phyloP scores from a whole-genome alignment of 2,888 invertebrate genomes.

The Drosophila siamana region DNA sequence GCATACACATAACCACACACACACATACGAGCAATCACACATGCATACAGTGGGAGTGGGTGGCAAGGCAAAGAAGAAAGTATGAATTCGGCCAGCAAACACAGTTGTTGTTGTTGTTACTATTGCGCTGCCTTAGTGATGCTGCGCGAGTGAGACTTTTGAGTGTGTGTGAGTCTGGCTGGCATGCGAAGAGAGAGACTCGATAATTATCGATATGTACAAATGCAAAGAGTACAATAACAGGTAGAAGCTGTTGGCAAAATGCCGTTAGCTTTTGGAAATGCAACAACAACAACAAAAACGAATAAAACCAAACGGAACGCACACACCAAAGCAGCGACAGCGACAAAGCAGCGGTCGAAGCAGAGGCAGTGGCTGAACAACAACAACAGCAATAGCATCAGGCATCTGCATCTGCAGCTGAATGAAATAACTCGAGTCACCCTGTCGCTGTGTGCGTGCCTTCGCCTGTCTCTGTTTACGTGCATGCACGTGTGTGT shows the following conservation, averaged over 20 bases:
- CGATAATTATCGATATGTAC: slow-evolving; percentile 63
- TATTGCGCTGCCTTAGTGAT: slow-evolving; percentile 23
- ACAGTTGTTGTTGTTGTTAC: slow-evolving; percentile 30
- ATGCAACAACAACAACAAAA: slow-evolving; percentile 42
- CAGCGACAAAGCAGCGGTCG: background rate
- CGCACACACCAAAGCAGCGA: slow-evolving; percentile 14
- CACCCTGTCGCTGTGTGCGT: slow-evolving; percentile 24
- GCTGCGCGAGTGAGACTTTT: slow-evolving; percentile 23
- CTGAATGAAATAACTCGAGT: slow-evolving; percentile 15
- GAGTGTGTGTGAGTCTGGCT: slow-evolving; percentile 23
- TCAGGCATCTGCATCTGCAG: slow-evolving; percentile 19
- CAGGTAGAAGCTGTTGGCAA: slow-evolving; percentile 59
- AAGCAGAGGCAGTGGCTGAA: background rate
- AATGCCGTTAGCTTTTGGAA: slow-evolving; percentile 62
- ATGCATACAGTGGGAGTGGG: slow-evolving; percentile 59
- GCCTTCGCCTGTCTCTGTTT: slow-evolving; percentile 11
- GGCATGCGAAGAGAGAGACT: slow-evolving; percentile 24
- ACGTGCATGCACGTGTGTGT: slow-evolving; percentile 12
- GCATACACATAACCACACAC: slow-evolving; percentile 23
- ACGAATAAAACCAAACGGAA: slow-evolving; percentile 8
- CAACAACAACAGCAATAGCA: background rate
- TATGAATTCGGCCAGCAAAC: slow-evolving; percentile 63
- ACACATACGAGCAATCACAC: slow-evolving; percentile 26
- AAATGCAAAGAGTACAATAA: slow-evolving; percentile 52
- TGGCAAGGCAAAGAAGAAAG: slow-evolving; percentile 65